These are phyloP conservation scores for Trachops cirrhosus DNA, from an alignment of 2,797 vertebrate species.

Conservation along the genomic window DNA sequence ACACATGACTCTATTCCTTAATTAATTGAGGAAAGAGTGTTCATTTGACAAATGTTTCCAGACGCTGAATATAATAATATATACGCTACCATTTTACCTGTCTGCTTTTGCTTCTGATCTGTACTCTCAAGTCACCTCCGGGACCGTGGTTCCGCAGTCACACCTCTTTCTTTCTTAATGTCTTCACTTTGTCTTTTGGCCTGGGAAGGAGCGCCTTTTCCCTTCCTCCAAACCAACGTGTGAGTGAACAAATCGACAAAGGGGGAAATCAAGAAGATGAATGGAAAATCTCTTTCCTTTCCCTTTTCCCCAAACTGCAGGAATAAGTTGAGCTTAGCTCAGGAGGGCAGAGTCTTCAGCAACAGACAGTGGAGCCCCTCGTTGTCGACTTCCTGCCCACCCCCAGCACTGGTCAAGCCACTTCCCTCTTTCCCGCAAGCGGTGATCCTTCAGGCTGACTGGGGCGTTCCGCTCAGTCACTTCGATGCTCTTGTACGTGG, in stretches of 20 bases:
- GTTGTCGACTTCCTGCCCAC: accelerated
- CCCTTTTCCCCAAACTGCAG: neutral
- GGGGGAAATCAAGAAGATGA: neutral
- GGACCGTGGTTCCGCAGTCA: neutral
- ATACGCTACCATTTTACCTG: neutral
- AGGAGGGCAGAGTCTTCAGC: neutral
- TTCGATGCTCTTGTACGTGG: neutral
- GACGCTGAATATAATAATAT: neutral
- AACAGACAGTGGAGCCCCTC: neutral
- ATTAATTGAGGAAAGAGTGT: neutral
- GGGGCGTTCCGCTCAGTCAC: neutral
- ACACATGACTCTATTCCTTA: neutral
- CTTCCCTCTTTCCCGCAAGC: neutral
- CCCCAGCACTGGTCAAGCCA: neutral
- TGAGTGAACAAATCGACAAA: neutral
- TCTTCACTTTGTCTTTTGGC: neutral
- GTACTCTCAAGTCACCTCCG: neutral
- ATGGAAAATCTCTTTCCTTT: neutral
- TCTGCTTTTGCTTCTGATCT: neutral
- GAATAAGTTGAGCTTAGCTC: neutral
- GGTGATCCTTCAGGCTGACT: neutral
- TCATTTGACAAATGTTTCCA: neutral
- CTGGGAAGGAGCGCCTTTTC: neutral
- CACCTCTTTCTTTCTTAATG: neutral
- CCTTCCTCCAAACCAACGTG: neutral